Conservation (phyloP, 2,888 invertebrate genomes). For the Priocnemis perturbator region DNA sequence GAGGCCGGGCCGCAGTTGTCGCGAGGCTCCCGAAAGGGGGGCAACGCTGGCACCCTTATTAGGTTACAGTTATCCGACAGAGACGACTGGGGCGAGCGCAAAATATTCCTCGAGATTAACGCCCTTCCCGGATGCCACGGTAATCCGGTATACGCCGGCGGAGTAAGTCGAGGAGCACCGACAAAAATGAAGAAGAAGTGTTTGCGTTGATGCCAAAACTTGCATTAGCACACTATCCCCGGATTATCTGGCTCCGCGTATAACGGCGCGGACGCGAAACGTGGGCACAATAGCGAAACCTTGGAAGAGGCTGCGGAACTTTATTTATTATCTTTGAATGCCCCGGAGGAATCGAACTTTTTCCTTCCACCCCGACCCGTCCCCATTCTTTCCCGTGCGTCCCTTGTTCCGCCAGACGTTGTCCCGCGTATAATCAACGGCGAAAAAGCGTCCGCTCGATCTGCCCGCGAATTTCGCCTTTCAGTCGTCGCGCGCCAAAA, state of each 20-base stretch:
- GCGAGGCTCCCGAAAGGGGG: slow-evolving; percentile 29
- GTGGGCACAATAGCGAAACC: slow-evolving; percentile 35
- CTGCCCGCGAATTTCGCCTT: too few relatives aligned
- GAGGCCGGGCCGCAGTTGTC: slow-evolving; percentile 44
- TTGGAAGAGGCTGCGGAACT: slow-evolving; percentile 20
- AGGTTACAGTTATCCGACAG: slow-evolving; percentile 66
- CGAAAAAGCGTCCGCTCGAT: background rate
- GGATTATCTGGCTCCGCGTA: slow-evolving; percentile 63
- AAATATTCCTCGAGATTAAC: slow-evolving; percentile 72
- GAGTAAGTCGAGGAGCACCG: slow-evolving; percentile 51
- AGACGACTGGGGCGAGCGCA: slow-evolving; percentile 43
- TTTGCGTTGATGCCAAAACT: slow-evolving; percentile 70
- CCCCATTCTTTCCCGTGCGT: background rate
- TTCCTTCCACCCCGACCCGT: background rate
- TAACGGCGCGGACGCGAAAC: slow-evolving; percentile 30
- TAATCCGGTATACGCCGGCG: slow-evolving; percentile 63
- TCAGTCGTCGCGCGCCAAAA: background rate
- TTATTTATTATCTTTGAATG: slow-evolving; percentile 28
- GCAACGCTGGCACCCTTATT: slow-evolving; percentile 58
- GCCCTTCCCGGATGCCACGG: slow-evolving; percentile 61
- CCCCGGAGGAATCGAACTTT: slow-evolving; percentile 26
- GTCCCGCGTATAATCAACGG: slow-evolving; percentile 21
- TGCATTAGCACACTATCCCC: slow-evolving; percentile 69
- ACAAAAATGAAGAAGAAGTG: slow-evolving; percentile 69
- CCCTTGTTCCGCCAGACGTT: slow-evolving; percentile 16